Evolutionary conservation across 2,797 vertebrate genomes (phyloP).

Genomic region (Muraenolepis orangiensis): DNA sequence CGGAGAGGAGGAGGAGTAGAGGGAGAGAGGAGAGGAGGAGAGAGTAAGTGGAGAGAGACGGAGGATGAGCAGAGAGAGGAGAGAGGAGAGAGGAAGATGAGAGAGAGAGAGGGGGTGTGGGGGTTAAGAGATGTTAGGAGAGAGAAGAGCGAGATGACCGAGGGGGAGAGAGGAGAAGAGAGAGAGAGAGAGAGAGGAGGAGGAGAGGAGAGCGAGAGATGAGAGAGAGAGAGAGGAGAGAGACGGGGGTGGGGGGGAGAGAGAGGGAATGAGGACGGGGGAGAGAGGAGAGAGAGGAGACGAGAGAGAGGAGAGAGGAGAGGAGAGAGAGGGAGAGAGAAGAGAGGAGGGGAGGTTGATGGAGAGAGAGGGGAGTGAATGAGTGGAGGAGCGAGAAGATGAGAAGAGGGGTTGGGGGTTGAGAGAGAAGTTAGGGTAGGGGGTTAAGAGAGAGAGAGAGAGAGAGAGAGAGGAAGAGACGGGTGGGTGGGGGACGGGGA

Average conservation of each 20-base stretch:
- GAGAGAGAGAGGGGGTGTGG: not conserved
- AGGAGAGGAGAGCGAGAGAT: not conserved
- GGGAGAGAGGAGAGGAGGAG: no score
- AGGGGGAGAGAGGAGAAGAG: not conserved
- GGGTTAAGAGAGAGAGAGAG: not conserved
- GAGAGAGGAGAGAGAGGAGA: not conserved
- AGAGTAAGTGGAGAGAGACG: not conserved
- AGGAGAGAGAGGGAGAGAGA: no score
- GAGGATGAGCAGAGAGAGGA: not conserved
- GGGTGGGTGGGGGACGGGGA: not conserved
- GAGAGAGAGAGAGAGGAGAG: no score
- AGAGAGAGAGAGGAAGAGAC: not conserved
- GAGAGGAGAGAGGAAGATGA: not conserved
- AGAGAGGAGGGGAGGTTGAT: no score
- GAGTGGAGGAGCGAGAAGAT: not conserved
- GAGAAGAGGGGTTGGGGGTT: no score
- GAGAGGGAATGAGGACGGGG: conserved; percentile 1
- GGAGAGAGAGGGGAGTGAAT: not conserved
- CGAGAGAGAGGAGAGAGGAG: no score
- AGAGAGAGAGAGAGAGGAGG: not conserved
- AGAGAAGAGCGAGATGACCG: not conserved
- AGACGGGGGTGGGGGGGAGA: no score
- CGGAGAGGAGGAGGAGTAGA: not conserved
- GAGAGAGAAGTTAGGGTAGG: not conserved
- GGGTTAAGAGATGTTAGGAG: no score